These are phyloP conservation scores for Congeria kusceri DNA, from an alignment of 2,888 invertebrate genomes.

Conservation along the genomic window DNA sequence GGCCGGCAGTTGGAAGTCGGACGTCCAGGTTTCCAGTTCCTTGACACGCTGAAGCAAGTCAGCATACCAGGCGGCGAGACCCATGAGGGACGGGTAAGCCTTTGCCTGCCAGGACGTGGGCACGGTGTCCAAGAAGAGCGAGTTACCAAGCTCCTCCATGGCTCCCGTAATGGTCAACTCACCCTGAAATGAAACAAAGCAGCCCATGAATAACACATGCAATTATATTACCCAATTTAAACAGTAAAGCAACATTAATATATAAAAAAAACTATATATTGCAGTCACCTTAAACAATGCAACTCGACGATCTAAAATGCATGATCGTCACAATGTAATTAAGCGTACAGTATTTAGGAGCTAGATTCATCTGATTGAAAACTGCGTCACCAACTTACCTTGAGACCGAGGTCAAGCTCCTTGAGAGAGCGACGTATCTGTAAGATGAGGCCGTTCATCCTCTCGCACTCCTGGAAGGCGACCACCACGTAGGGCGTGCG, in stretches of 20 bases:
- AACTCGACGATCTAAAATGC: too few relatives aligned
- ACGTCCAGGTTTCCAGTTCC: constrained; percentile 94
- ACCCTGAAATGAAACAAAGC: constrained; percentile 87
- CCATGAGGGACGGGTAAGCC: constrained; percentile 96
- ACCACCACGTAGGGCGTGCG: constrained; percentile 98
- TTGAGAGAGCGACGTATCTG: constrained; percentile 96
- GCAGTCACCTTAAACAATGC: too few relatives aligned
- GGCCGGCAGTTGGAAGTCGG: constrained; percentile 94
- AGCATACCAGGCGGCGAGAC: constrained; percentile 96
- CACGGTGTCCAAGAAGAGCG: constrained; percentile 94
- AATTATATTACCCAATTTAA: too few relatives aligned
- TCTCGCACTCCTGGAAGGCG: constrained; percentile 93
- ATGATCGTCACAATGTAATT: too few relatives aligned
- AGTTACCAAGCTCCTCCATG: constrained; percentile 97
- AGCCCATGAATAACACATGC: too few relatives aligned
- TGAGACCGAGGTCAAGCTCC: constrained; percentile 96
- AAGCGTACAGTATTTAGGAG: too few relatives aligned
- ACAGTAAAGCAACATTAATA: too few relatives aligned
- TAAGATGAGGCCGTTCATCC: constrained; percentile 96
- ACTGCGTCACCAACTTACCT: constrained; percentile 87
- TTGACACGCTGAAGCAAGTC: constrained; percentile 94
- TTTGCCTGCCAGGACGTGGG: constrained; percentile 94
- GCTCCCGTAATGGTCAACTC: constrained; percentile 98
- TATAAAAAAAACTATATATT: too few relatives aligned
- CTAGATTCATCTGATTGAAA: not conserved